phyloP scores from a whole-genome alignment of 2,888 invertebrate species.

The Andrena bicolor region DNA sequence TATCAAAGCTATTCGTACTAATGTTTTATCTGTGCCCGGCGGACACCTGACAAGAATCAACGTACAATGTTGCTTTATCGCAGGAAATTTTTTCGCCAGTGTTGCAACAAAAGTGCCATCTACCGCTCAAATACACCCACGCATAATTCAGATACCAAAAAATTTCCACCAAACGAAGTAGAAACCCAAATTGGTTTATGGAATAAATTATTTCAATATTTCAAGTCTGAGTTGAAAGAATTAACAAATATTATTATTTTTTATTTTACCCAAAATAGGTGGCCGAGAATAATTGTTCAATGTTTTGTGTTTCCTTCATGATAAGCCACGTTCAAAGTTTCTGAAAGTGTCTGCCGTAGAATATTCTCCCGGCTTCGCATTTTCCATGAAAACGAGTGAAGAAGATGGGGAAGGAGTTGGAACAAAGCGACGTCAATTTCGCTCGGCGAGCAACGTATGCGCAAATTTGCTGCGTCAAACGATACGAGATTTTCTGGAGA shows the following conservation, averaged over 20 bases:
- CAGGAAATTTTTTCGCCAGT: slow-evolving; percentile 32
- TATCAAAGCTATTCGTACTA: slow-evolving; percentile 78
- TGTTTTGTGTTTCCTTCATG: no score
- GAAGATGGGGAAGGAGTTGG: slow-evolving; percentile 4
- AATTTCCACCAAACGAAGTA: no score
- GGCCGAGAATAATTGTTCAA: no score
- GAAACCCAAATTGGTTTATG: no score
- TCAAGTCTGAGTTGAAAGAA: no score
- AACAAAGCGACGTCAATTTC: slow-evolving; percentile 23
- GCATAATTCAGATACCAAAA: not conserved
- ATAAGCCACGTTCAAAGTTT: no score
- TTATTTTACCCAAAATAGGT: no score
- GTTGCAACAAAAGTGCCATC: slow-evolving; percentile 35
- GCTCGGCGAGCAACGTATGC: slow-evolving; percentile 28
- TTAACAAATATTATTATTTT: no score
- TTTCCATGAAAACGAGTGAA: not conserved
- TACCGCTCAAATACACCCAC: not conserved
- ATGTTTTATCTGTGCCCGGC: slow-evolving; percentile 81
- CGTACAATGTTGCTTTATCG: slow-evolving; percentile 65
- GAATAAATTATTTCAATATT: no score
- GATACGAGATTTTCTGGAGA: slow-evolving; percentile 56
- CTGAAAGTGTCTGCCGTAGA: no score
- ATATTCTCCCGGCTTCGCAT: not conserved
- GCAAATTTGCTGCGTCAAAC: slow-evolving; percentile 47
- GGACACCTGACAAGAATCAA: slow-evolving; percentile 79